A percentile compares a stretch with the other conserved stretches of the same genome.
Conservation (phyloP, 1,140 invertebrate species). For the Hormaphis cornu region DNA sequence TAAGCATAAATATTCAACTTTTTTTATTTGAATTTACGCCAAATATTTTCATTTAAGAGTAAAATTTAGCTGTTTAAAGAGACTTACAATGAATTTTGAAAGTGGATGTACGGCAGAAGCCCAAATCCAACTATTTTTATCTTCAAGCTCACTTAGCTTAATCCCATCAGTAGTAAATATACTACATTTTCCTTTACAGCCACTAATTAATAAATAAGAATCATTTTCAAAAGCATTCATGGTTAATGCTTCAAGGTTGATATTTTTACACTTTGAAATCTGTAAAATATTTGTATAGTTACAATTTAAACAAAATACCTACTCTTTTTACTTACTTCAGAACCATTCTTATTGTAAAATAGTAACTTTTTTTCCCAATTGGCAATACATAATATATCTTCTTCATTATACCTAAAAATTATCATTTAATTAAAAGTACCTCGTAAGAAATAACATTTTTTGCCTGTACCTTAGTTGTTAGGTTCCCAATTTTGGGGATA, state of each 20-base stretch:
- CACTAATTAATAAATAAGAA: conserved; percentile 75
- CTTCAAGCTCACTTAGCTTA: conserved; percentile 60
- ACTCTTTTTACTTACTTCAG: conserved; percentile 50
- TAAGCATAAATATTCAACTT: too few species aligned
- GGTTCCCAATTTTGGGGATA: too few species aligned
- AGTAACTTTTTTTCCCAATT: conserved; percentile 90
- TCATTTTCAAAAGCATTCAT: conserved; percentile 68
- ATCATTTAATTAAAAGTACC: too few species aligned
- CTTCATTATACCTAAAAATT: conserved; percentile 49
- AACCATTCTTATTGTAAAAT: conserved; percentile 81
- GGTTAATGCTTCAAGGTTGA: conserved; percentile 73
- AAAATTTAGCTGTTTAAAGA: too few species aligned
- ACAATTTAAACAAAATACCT: background rate
- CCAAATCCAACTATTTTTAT: conserved; percentile 81
- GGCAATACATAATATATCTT: conserved; percentile 73
- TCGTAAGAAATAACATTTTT: too few species aligned
- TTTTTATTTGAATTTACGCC: too few species aligned
- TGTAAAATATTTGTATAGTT: conserved; percentile 1
- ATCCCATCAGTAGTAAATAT: conserved; percentile 81
- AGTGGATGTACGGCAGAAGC: conserved; percentile 65
- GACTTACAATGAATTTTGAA: conserved; percentile 59
- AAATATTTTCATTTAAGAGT: too few species aligned
- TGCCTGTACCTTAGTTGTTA: too few species aligned
- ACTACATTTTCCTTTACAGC: conserved; percentile 66
- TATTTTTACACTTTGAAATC: conserved; percentile 42